Base-by-base conservation (phyloP, 2,113 vertebrate species). In the Calonectris borealis region DNA sequence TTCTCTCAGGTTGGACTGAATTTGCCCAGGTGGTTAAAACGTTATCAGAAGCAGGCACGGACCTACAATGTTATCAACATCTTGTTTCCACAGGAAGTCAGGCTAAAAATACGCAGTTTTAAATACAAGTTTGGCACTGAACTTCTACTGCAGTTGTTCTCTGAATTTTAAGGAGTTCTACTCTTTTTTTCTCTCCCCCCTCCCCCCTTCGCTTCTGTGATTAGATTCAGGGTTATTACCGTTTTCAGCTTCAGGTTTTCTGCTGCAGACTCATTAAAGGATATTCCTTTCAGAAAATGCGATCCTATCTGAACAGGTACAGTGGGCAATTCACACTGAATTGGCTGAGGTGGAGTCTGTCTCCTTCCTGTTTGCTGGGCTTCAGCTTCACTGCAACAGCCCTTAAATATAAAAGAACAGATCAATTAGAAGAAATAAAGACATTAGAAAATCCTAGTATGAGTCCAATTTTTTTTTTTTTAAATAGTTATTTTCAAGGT, bases 191-290 rank as follows among this genome's bases (percentile, higher is more conserved):
- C 11, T 13, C 3, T n/a, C 25, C 4, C 19, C 6, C 8, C 5
- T 22, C 6, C 21, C 22, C 17, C 42, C 40, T 51, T n/a, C 12
- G 32, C 13, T 69, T 27, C 22, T 40, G 27, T 42, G 25, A 17
- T 40, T 49, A 52, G 32, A 60, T 83, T n/a, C 51, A 52, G 68
- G 20, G 18, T 36, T 55, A 42, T 68, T 99, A 99, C 99, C 98
- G 98, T 99, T 98, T 99, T 99, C 71, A 99, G 98, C 96, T 99
- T 99, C 93, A 99, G 98, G 98, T 99, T 99, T 95, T 99, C 99
- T 14, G 99, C 98, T 7, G 99, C 98, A 2, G 99, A 99, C 97
- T 99, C 99, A 6, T 99, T 99, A 93, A 99, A 99, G 92, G 99
- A 99, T 94, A 99, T 99, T 62, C 99, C 99, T 98, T 99, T 99